Evolutionary conservation across 2,113 vertebrate species (phyloP).

Genomic region (Pangasianodon hypophthalmus): DNA sequence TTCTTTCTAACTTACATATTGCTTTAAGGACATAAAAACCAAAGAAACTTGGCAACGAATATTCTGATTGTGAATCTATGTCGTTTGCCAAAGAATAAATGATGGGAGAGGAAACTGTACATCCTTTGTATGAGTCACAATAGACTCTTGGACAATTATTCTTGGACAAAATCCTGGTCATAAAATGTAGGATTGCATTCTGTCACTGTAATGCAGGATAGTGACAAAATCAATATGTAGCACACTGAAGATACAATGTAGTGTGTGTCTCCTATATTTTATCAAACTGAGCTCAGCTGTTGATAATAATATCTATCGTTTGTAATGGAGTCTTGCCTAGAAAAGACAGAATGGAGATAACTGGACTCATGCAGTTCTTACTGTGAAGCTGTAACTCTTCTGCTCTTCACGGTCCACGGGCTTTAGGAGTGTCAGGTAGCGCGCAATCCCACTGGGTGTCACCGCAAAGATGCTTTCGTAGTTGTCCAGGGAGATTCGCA

Average conservation of each 20-base stretch:
- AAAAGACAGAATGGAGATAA: constrained; percentile 13
- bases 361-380: constrained; percentile 64
- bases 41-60: neutral
- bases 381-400: constrained; percentile 87
- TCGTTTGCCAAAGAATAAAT: constrained; percentile 30
- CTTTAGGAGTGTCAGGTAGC: constrained; percentile 88
- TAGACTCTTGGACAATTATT: neutral
- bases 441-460: constrained; percentile 82
- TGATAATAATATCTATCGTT: neutral
- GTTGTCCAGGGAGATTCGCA: constrained; percentile 84
- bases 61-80: neutral
- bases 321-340: constrained; percentile 46
- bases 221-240: constrained; percentile 9
- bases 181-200: constrained; percentile 24
- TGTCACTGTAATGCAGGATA: constrained; percentile 21
- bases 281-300: neutral
- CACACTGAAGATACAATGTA: neutral
- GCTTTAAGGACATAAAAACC: neutral
- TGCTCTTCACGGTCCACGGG: constrained; percentile 91
- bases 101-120: constrained; percentile 24
- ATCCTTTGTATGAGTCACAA: constrained; percentile 41
- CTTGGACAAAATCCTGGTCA: neutral
- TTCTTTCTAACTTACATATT: constrained; percentile 19
- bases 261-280: neutral
- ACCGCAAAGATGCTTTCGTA: constrained; percentile 83